Percentiles rank a stretch among this genome's conserved stretches.
phyloP scores from a whole-genome alignment of 2,888 invertebrate species.

The Cryptophagus acutangulus region DNA sequence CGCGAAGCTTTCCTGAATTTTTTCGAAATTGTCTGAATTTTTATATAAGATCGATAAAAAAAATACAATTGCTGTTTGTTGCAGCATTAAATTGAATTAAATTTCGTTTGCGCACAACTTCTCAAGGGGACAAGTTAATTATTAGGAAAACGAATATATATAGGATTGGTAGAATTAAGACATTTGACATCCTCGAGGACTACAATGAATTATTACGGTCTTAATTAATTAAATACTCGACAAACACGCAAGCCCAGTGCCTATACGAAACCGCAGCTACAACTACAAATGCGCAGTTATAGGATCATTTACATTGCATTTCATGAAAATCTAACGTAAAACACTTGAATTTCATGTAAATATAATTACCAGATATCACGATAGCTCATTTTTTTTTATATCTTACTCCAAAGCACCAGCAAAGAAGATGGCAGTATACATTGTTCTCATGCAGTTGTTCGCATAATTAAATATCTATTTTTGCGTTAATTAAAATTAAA shows the following conservation, averaged over 20 bases:
- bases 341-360: constrained; percentile 4
- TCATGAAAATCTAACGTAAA: constrained; percentile 8
- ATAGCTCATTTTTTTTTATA: no score
- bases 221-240: constrained; percentile 38
- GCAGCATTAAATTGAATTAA: constrained; percentile 19
- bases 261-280: constrained; percentile 4
- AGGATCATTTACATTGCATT: constrained; percentile 26
- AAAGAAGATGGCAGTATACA: no score
- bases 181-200: constrained; percentile 42
- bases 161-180: constrained; percentile 40
- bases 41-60: no score
- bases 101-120: constrained; percentile 29
- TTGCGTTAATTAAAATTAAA: no score
- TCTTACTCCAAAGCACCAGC: no score
- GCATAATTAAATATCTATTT: no score
- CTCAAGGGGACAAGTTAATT: constrained; percentile 41
- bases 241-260: constrained; percentile 33
- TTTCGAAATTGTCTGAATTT: no score
- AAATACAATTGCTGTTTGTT: constrained; percentile 5
- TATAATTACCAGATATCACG: constrained; percentile 10
- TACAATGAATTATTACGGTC: constrained; percentile 40
- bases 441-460: no score
- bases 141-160: constrained; percentile 41
- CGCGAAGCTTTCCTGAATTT: no score
- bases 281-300: constrained; percentile 26